Percentiles rank a stretch among this genome's conserved stretches.
Evolutionary conservation across 2,113 vertebrate genomes (phyloP).

Genomic region (Nibea albiflora): DNA sequence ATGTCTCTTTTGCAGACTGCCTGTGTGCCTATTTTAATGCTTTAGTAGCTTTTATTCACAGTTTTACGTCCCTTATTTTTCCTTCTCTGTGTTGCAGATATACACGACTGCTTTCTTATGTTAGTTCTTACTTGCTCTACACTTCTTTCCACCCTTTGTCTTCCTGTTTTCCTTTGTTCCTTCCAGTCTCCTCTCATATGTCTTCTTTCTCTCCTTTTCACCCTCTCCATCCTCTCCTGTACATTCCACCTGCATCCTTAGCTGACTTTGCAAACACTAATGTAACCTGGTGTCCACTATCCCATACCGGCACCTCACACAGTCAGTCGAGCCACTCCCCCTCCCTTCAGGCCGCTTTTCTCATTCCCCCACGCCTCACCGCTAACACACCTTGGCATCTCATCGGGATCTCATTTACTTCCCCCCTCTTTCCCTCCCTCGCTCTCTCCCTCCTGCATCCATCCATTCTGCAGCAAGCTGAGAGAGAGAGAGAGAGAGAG

Average conservation of each 20-base stretch:
- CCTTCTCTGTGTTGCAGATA: not conserved
- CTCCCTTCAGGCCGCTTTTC: constrained; percentile 65
- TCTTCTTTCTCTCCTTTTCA: not conserved
- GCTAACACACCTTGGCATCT: constrained; percentile 85
- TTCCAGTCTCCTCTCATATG: not conserved
- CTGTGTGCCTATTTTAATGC: constrained; percentile 12
- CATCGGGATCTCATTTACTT: constrained; percentile 84
- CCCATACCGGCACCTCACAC: constrained; percentile 19
- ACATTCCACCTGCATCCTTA: constrained; percentile 36
- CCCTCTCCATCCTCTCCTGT: not conserved
- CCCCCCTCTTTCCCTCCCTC: constrained; percentile 19
- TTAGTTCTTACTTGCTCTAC: not conserved
- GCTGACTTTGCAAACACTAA: constrained; percentile 69
- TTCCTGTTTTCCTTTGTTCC: constrained; percentile 20
- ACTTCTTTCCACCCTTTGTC: not conserved
- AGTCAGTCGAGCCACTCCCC: constrained; percentile 59
- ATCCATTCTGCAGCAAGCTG: constrained; percentile 56
- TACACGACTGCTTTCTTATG: not conserved
- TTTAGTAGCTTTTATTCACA: constrained; percentile 26
- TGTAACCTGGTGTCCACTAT: constrained; percentile 36
- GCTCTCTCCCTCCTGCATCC: constrained; percentile 22
- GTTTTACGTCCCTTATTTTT: constrained; percentile 6
- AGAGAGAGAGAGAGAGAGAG: constrained; percentile 17
- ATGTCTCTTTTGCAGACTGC: not conserved
- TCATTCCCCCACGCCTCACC: constrained; percentile 77